Base-by-base conservation (phyloP, 2,888 invertebrate genomes). In the Chrysolina haemoptera region DNA sequence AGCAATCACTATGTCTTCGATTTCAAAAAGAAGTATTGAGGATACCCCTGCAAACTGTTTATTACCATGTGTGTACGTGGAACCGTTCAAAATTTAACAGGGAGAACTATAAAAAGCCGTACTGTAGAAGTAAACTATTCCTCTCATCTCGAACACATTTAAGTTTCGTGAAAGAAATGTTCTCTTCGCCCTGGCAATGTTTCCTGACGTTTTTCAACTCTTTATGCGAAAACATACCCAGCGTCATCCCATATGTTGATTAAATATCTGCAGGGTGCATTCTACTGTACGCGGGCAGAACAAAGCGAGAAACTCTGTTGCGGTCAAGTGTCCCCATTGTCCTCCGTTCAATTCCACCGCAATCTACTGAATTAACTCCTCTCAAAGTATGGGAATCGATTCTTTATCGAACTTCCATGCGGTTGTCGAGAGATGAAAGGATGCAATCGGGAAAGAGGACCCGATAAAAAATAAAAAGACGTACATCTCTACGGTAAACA, bases 301-400 rank as follows among this genome's bases (percentile, higher is more conserved):
- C 78, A 82, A 82, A 82, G 81, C 80, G 81, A 79, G 76, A 79
- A 79, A 75, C 79, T 76, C 73, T 80, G 82, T 81, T 79, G 82
- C 74, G 82, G 82, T 81, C 75, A 77, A 78, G 75, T 74, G 77
- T 80, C 71, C 50, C 68, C 71, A 62, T 55, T 62, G 66, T 67
- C 55, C 80, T 68, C 70, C 76, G 77, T 78, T 74, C 81, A 70
- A 78, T 78, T 78, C 77, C 76, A 80, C 80, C 76, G 62, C 76
- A 78, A 77, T 76, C 78, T 67, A 76, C 76, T 75, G 73, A 73
- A 79, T 71, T 77, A 66, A 73, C 68, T 75, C 65, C 68, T 66
- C 64, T 74, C 67, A 48, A 69, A 66, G 68, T 73, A 55, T 71
- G 22, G 40, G 63, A 66, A 75, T 77, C 73, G 67, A 75, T 75